Evolutionary conservation across 2,113 vertebrate species (phyloP).

Genomic region (Pteropus alecto): DNA sequence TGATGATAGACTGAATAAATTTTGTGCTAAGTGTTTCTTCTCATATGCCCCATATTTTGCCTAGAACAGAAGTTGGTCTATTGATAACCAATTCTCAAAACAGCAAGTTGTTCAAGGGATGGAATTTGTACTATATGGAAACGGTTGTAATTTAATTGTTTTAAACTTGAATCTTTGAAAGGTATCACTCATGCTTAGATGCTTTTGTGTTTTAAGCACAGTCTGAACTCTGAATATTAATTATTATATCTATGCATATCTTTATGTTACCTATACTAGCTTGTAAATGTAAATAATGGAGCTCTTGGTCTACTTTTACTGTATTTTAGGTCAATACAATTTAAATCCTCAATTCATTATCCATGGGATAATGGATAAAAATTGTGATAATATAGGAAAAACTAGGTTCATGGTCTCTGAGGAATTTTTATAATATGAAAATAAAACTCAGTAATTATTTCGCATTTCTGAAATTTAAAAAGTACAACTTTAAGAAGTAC

Average conservation of each 20-base stretch:
- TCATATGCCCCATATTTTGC: conserved; percentile 52
- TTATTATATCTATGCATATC: not conserved
- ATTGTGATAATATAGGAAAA: not conserved
- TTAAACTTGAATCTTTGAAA: not conserved
- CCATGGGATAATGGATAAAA: not conserved
- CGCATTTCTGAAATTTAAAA: not conserved
- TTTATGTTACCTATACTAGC: not conserved
- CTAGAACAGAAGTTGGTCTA: conserved; percentile 1
- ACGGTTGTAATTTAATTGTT: not conserved
- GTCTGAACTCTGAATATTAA: conserved; percentile 10
- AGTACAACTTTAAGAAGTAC: not conserved
- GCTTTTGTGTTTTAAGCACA: not conserved
- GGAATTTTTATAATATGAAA: not conserved
- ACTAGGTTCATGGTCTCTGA: not conserved
- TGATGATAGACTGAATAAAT: conserved; percentile 59
- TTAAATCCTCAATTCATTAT: not conserved
- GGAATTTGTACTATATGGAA: not conserved
- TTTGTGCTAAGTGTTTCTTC: conserved; percentile 51
- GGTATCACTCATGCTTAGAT: rapidly evolving
- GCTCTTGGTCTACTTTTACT: not conserved
- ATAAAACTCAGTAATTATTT: not conserved
- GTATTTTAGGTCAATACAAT: not conserved
- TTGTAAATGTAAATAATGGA: not conserved
- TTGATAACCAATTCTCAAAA: conserved; percentile 34
- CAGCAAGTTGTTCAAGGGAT: not conserved